Conservation (phyloP, 2,113 vertebrate species). For the Antigone vipio region DNA sequence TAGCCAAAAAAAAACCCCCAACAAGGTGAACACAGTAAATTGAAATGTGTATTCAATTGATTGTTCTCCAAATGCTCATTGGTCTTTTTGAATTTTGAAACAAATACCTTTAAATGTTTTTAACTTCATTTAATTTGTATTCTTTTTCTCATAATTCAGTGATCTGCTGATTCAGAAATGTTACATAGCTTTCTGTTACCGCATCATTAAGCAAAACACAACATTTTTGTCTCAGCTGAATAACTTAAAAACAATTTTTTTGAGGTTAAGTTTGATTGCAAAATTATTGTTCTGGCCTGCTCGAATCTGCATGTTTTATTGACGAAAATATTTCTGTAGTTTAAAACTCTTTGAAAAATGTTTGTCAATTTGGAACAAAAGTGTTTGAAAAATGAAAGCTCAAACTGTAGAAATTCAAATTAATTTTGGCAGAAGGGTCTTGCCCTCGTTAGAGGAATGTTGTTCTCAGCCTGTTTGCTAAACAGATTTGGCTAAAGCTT, state of each 20-base stretch:
- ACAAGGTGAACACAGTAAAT: neutral
- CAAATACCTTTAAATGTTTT: neutral
- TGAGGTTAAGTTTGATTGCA: neutral
- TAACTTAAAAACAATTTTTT: neutral
- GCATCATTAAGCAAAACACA: neutral
- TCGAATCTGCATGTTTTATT: neutral
- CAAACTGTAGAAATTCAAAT: neutral
- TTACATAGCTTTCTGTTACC: neutral
- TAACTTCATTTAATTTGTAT: neutral
- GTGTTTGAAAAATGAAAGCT: neutral
- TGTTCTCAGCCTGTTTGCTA: neutral
- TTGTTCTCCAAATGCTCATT: neutral
- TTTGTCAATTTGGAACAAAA: neutral
- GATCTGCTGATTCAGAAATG: neutral
- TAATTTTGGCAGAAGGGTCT: neutral
- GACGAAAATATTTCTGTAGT: neutral
- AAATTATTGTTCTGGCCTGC: neutral
- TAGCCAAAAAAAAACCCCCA: neutral
- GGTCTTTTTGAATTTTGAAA: neutral
- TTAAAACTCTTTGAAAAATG: neutral
- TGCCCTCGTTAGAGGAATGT: neutral
- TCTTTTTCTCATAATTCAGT: neutral
- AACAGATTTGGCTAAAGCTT: neutral
- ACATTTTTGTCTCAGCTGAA: neutral
- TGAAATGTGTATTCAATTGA: neutral